Percentiles rank a stretch among this genome's conserved stretches.
phyloP scores from a whole-genome alignment of 2,888 invertebrate species.

The Holacanthella duospinosa region DNA sequence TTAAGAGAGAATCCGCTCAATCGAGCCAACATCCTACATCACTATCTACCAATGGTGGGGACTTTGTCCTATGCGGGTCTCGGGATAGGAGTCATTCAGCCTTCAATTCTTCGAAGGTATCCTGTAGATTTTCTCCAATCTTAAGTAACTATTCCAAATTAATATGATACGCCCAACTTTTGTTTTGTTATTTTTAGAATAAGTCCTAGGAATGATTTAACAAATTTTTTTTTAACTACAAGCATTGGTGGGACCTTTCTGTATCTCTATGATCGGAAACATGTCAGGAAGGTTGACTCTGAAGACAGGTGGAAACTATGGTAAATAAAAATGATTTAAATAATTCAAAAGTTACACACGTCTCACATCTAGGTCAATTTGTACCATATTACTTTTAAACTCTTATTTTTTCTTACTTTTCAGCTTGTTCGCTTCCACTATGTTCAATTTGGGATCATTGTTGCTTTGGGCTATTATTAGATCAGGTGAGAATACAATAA shows the following conservation, averaged over 20 bases:
- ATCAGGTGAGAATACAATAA: neutral
- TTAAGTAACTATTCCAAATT: neutral
- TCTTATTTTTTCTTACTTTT: neutral
- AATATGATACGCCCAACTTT: neutral
- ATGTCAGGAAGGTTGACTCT: slow-evolving; percentile 17
- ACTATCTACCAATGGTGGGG: slow-evolving; percentile 27
- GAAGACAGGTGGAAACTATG: slow-evolving; percentile 25
- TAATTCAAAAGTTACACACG: no score
- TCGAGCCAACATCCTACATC: slow-evolving; percentile 23
- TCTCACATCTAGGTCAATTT: no score
- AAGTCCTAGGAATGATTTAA: slow-evolving; percentile 18
- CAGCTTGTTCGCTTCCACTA: neutral
- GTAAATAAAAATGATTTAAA: no score
- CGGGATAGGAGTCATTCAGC: slow-evolving; percentile 28
- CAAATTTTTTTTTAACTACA: slow-evolving; percentile 25
- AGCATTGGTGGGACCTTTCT: slow-evolving; percentile 23
- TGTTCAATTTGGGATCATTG: slow-evolving; percentile 33
- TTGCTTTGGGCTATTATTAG: slow-evolving; percentile 32
- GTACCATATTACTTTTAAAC: no score
- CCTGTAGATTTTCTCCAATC: neutral
- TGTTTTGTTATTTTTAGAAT: slow-evolving; percentile 3
- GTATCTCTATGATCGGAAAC: slow-evolving; percentile 29
- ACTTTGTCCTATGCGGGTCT: slow-evolving; percentile 21
- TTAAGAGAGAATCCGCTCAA: slow-evolving; percentile 6
- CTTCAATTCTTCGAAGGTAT: slow-evolving; percentile 25